Evolutionary conservation across 2,888 invertebrate genomes (phyloP).

Genomic region (Cistogaster globosa): DNA sequence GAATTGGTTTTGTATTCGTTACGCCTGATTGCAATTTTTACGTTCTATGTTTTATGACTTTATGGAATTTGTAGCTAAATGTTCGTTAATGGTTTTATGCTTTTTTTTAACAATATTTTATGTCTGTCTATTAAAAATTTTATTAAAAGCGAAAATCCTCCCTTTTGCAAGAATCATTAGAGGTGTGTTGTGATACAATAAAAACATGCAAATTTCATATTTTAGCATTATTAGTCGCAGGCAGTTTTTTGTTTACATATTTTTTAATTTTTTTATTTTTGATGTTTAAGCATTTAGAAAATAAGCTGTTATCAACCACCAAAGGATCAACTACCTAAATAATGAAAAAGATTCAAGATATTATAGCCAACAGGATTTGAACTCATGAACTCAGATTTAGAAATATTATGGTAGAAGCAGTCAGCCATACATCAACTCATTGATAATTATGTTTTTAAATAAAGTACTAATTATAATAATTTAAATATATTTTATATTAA

Average conservation of each 20-base stretch:
- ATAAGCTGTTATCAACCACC: no score
- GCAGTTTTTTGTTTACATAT: not conserved
- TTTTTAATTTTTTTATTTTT: no score
- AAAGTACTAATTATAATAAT: no score
- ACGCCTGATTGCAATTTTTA: slow-evolving; percentile 73
- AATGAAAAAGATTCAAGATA: no score
- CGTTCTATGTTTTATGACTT: slow-evolving; percentile 51
- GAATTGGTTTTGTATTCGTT: slow-evolving; percentile 75
- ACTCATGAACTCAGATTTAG: no score
- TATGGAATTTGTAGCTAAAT: slow-evolving; percentile 55
- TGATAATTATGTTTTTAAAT: no score
- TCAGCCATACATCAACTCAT: no score
- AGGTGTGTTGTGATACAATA: not conserved
- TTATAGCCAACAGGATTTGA: no score
- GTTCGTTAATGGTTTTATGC: slow-evolving; percentile 67
- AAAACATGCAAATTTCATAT: not conserved
- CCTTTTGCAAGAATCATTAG: not conserved
- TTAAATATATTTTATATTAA: no score
- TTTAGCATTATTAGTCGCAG: not conserved
- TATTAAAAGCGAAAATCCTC: slow-evolving; percentile 20
- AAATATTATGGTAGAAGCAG: no score
- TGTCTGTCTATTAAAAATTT: slow-evolving; percentile 8
- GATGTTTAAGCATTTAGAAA: no score
- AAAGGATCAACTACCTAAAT: no score
- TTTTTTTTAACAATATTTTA: slow-evolving; percentile 30